Evolutionary conservation across 2,888 invertebrate genomes (phyloP), one percentile per base, ranked within the genome.

Genomic region (Heliconius erato): DNA sequence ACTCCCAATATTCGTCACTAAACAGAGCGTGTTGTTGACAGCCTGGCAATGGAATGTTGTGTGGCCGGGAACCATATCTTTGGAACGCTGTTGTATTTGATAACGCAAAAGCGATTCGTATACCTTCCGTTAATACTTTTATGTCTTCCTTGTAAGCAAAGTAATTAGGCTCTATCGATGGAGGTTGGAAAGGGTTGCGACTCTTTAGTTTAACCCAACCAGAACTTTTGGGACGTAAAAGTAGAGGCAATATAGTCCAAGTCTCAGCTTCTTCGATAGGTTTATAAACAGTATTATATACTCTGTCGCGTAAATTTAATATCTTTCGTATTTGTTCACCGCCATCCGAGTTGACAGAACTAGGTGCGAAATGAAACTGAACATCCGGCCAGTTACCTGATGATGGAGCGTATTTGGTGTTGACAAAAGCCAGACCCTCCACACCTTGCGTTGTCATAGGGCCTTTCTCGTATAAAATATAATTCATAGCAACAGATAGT

Each of bases 101-200:
- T 28, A 98, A 96, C 82, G 97, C 97, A 90, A 98, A 96, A 0
- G 98, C 98, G 83, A 98, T 97, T 88, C 97, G 97, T n/a, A 98
- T 98, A 1, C 98, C 98, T 90, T 98, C 98, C 0, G 97, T 97
- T 3, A 99, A 91, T 0, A 97, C 97, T 86, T 97, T 96, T 23
- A 98, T 96, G 88, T 99, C 99, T 89, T 98, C 97, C 85, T 97
- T 97, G 87, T 98, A 97, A 0, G 98, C 97, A 90, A 99, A 98
- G 91, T 99, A 99, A 91, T 99, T 99, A 0, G 99, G 99, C 90
- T 98, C 98, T 80, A 99, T 98, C 23, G 98, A 97, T 0, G 99
- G 99, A 84, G 98, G 97, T 1, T 98, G 97, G 85, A 97, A 96
- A 0, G 99, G 99, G 92, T 99, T 98, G 65, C 96, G 96, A 76